Evolutionary conservation across 2,888 invertebrate species (phyloP), one percentile per base, ranked within the genome.

Genomic region (Drosophila leonis): DNA sequence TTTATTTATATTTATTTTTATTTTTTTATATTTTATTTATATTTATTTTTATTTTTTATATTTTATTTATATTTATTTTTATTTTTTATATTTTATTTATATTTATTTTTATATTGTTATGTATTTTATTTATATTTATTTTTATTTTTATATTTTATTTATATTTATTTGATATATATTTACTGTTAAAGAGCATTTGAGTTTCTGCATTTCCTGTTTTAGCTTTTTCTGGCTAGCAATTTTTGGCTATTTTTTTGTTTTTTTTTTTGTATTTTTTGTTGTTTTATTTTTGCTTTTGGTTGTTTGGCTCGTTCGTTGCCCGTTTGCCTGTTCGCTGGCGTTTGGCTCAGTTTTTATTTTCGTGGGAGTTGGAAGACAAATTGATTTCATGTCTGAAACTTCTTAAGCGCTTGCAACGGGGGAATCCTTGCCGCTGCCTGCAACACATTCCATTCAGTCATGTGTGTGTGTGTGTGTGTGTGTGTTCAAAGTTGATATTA

Each of bases 341-440:
- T 68, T 74, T 74, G 72, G 54, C 68, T 84, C 70, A 39, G 72
- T 73, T 83, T 77, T 83, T 76, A 69, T 85, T 75, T 84, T 84
- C 88, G 88, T 83, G 84, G 87, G 82, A 84, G 83, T 87, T 78
- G 84, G 83, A 83, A 90, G 88, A 90, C 90, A 90, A 90, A 90
- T 90, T 90, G 90, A 90, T 90, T 90, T 90, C 90, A 90, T 90
- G 90, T 82, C 86, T 83, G 84, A 83, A 83, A 88, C 88, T 86
- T 86, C 87, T 86, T 88, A 86, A 86, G 87, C 86, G 87, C 78
- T 69, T 74, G 82, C 80, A 85, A 70, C 83, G 82, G 61, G 88
- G 83, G 88, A 80, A 75, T 83, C 74, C 84, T 82, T 82, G 75
- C 60, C 57, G 57, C 61, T 67, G 60, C 66, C 42, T 29, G 54